These are phyloP conservation scores for Scaptomyza tumidula DNA, from an alignment of 2,888 invertebrate species.

Conservation along the genomic window DNA sequence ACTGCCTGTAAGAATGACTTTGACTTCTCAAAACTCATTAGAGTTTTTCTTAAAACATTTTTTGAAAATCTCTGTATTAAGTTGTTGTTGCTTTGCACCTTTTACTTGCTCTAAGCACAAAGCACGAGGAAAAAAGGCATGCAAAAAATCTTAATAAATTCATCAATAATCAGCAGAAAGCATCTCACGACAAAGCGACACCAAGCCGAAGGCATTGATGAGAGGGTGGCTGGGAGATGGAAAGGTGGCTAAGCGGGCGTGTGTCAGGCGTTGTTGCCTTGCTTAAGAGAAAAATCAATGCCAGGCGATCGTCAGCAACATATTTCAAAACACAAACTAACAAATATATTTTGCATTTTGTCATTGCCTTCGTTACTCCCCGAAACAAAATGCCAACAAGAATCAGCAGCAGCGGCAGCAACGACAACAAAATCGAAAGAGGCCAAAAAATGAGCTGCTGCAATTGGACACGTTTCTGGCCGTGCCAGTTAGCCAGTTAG, in stretches of 20 bases:
- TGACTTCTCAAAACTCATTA: slow-evolving; percentile 72
- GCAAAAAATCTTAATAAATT: slow-evolving; percentile 72
- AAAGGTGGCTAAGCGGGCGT: slow-evolving; percentile 7
- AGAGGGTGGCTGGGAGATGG: background rate
- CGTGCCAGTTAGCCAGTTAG: slow-evolving; percentile 66
- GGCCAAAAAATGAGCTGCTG: slow-evolving; percentile 40
- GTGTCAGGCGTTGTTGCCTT: slow-evolving; percentile 38
- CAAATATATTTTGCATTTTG: slow-evolving; percentile 79
- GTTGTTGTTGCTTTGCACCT: slow-evolving; percentile 7
- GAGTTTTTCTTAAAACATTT: slow-evolving; percentile 47
- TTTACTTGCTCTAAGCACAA: slow-evolving; percentile 24
- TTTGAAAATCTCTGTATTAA: slow-evolving; percentile 20
- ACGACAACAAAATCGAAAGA: background rate
- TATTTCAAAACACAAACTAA: slow-evolving; percentile 70
- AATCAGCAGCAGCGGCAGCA: slow-evolving; percentile 7
- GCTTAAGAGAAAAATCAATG: slow-evolving; percentile 61
- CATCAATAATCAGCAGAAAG: slow-evolving; percentile 73
- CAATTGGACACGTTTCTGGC: slow-evolving; percentile 66
- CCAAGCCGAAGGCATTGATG: slow-evolving; percentile 14
- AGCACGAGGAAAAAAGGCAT: slow-evolving; percentile 6
- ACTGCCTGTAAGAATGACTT: slow-evolving; percentile 18
- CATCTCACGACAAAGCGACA: slow-evolving; percentile 69
- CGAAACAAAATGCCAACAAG: slow-evolving; percentile 8
- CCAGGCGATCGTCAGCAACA: slow-evolving; percentile 77
- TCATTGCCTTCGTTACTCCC: slow-evolving; percentile 46